Percentiles rank a stretch among this genome's conserved stretches.
Conservation (phyloP, 2,113 vertebrate species). For the Lophura nycthemera region DNA sequence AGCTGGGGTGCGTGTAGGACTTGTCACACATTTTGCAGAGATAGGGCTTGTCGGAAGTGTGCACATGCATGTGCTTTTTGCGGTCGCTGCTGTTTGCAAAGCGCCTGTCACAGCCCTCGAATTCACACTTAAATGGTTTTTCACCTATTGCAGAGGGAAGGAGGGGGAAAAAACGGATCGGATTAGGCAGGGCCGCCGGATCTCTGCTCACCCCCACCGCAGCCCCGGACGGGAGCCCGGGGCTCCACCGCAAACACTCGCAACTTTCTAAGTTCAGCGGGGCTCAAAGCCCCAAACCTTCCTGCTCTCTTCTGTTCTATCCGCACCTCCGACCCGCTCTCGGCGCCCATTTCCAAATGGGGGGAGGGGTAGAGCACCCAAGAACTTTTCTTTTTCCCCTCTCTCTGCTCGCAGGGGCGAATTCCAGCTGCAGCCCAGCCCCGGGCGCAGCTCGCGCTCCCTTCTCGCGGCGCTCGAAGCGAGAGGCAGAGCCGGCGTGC, state of each 20-base stretch:
- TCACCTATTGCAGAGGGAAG: constrained; percentile 85
- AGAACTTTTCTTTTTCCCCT: neutral
- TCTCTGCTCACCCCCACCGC: constrained; percentile 17
- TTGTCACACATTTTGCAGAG: constrained; percentile 99
- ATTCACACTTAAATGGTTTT: constrained; percentile 99
- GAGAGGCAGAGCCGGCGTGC: neutral
- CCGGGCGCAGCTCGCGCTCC: neutral
- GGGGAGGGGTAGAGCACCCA: neutral
- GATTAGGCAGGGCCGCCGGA: constrained; percentile 38
- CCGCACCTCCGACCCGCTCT: neutral
- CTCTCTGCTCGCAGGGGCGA: neutral
- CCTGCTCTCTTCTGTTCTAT: neutral
- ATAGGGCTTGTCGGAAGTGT: constrained; percentile 98
- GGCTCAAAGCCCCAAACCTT: neutral
- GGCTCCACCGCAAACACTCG: neutral
- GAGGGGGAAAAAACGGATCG: neutral
- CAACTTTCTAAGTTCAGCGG: constrained; percentile 35
- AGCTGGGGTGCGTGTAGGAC: constrained; percentile 99
- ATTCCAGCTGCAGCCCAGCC: neutral
- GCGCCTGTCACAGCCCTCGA: constrained; percentile 97
- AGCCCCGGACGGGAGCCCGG: neutral
- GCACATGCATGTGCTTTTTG: constrained; percentile 99
- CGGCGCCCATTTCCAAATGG: neutral
- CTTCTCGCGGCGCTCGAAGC: neutral
- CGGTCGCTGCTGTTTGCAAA: constrained; percentile 99